Percentiles rank a stretch among this genome's conserved stretches.
These are phyloP conservation scores for Mimas tiliae DNA, from an alignment of 2,888 invertebrate genomes.

Conservation along the genomic window DNA sequence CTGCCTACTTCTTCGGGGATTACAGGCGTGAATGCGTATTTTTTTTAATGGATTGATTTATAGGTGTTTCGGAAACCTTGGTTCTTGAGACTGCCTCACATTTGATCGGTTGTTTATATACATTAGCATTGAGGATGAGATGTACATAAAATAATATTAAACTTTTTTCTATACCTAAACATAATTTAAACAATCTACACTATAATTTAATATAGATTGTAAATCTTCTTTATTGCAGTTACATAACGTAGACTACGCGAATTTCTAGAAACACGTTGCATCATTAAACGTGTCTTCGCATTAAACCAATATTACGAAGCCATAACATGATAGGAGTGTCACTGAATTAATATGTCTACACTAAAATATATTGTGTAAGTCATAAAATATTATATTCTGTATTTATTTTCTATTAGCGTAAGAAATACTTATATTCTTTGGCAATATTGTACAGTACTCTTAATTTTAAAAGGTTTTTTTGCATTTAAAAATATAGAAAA, in stretches of 20 bases:
- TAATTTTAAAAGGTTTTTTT: no score
- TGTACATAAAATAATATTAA: no score
- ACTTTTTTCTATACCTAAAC: no score
- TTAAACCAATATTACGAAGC: neutral
- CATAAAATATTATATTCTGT: neutral
- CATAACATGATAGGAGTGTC: neutral
- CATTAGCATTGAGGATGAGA: no score
- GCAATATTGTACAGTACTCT: no score
- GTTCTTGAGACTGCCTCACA: no score
- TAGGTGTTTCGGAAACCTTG: no score
- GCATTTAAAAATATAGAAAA: no score
- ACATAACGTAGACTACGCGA: neutral
- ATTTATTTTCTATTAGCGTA: neutral
- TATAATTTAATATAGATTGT: neutral
- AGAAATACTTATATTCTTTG: neutral
- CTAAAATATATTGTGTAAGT: neutral
- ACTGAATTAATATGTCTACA: neutral
- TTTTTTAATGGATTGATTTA: no score
- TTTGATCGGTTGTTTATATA: no score
- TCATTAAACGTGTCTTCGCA: constrained; percentile 10
- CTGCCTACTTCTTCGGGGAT: no score
- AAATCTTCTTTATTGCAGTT: neutral
- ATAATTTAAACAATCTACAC: neutral
- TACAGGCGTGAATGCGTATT: no score
- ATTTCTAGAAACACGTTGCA: constrained; percentile 2